Conservation (phyloP, 1,140 invertebrate species). For the Chrysopa pallens region DNA sequence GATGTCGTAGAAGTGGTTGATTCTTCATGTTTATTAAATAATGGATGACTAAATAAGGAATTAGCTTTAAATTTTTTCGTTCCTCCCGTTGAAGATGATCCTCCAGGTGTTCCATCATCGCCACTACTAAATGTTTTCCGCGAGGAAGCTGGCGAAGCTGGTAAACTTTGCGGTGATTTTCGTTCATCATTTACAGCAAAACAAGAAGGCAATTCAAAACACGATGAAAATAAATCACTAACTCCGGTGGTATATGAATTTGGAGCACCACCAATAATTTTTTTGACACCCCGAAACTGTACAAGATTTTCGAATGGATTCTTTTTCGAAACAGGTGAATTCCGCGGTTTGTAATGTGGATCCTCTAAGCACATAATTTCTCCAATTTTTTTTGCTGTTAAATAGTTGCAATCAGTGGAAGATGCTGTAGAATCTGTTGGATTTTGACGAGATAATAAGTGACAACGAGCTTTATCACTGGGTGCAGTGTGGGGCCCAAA, state of each 20-base stretch:
- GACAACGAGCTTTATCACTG: conserved; percentile 57
- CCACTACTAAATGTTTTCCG: conserved; percentile 11
- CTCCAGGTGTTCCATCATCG: conserved; percentile 8
- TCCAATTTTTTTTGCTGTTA: conserved; percentile 39
- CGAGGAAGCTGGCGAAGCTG: conserved; percentile 24
- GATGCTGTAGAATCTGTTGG: neutral
- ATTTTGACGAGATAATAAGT: conserved; percentile 26
- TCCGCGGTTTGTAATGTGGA: conserved; percentile 52
- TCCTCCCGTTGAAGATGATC: conserved; percentile 4
- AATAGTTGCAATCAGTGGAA: conserved; percentile 14
- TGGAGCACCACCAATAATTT: conserved; percentile 44
- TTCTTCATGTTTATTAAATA: conserved; percentile 18
- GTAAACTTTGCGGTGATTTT: conserved; percentile 26
- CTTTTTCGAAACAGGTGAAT: conserved; percentile 14
- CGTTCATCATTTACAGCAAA: conserved; percentile 20
- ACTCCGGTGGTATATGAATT: conserved; percentile 24
- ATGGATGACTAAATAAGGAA: conserved; percentile 29
- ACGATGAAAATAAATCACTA: conserved; percentile 48
- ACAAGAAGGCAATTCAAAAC: conserved; percentile 50
- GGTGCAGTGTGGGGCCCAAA: conserved; percentile 31
- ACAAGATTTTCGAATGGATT: conserved; percentile 54
- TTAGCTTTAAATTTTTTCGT: conserved; percentile 21
- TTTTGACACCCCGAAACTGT: conserved; percentile 51
- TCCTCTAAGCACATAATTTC: conserved; percentile 64
- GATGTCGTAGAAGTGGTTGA: conserved; percentile 1